These are phyloP conservation scores for Trogon melanurus DNA, from an alignment of 2,113 vertebrate genomes.

Conservation along the genomic window DNA sequence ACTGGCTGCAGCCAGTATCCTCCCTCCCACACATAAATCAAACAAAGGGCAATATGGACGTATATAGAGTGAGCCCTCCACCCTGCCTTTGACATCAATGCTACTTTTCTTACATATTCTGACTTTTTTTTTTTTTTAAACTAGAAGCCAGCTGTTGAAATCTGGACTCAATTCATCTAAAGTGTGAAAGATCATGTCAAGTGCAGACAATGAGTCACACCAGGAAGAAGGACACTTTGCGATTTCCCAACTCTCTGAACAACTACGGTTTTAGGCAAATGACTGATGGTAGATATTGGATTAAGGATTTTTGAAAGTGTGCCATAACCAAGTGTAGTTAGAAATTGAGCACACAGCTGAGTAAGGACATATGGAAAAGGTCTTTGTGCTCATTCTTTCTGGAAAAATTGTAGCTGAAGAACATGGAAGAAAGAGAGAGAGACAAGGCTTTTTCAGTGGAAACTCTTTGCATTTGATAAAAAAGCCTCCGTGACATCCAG, in stretches of 20 bases:
- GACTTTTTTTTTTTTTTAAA: not conserved
- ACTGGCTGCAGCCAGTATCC: not conserved
- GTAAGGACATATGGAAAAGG: not conserved
- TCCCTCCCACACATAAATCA: not conserved
- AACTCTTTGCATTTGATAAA: not conserved
- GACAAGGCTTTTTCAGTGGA: not conserved
- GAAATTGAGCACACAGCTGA: not conserved
- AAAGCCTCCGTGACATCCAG: not conserved
- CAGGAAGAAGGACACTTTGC: slow-evolving; percentile 10
- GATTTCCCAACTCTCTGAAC: slow-evolving; percentile 33
- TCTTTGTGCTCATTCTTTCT: not conserved
- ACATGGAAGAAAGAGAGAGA: not conserved
- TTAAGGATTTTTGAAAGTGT: slow-evolving; percentile 38
- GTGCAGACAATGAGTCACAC: slow-evolving; percentile 19
- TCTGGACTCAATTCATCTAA: slow-evolving; percentile 20
- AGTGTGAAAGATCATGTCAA: slow-evolving; percentile 55
- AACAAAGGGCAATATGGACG: not conserved
- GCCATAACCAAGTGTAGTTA: not conserved
- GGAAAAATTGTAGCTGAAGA: not conserved
- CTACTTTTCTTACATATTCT: not conserved
- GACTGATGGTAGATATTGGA: slow-evolving; percentile 16
- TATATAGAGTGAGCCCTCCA: not conserved
- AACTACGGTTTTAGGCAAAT: slow-evolving; percentile 23
- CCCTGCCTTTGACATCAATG: not conserved
- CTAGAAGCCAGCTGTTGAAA: slow-evolving; percentile 40